These are phyloP conservation scores for Caenorhabditis elegans DNA, from an alignment of 1,140 invertebrate genomes.

Conservation along the genomic window WBcel235 BX284603.4:8717501-8718000, in stretches of 20 bases:
- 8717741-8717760: neutral
- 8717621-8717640: neutral
- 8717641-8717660: constrained; percentile 46
- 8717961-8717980: constrained; percentile 86
- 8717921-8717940: constrained; percentile 65
- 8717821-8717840: too few relatives aligned
- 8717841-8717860: too few relatives aligned
- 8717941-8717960: constrained; percentile 62
- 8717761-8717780: too few relatives aligned
- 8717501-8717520: too few relatives aligned
- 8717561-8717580: neutral
- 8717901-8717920: constrained; percentile 52
- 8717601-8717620: neutral
- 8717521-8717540: too few relatives aligned
- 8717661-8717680: constrained; percentile 52
- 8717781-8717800: too few relatives aligned
- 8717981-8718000: constrained; percentile 96
- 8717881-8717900: too few relatives aligned
- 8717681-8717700: constrained; percentile 58
- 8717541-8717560: too few relatives aligned
- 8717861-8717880: too few relatives aligned
- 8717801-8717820: too few relatives aligned
- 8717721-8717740: constrained; percentile 55
- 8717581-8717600: too few relatives aligned
- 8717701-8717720: constrained; percentile 57